Base-by-base conservation (phyloP, 2,797 vertebrate genomes). In the Scolopax bukidnonensis region DNA sequence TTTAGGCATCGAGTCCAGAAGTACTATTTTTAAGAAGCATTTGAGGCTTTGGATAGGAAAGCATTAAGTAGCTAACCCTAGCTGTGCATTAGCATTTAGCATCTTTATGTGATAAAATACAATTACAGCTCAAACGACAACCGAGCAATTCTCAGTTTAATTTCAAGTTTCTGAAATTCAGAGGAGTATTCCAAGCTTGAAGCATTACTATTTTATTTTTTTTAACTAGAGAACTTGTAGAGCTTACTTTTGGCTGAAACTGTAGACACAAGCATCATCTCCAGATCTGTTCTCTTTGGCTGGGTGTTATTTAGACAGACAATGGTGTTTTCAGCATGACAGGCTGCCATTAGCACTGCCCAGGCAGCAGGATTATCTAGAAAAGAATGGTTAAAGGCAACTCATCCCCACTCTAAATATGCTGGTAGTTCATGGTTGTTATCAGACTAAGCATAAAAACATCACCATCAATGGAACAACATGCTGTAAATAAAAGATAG, bases 271-370 rank as follows among this genome's bases (percentile, higher is more conserved):
- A 99, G 96, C 13, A 70, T 97, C 94, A 98, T 97, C 91, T 98
- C 98, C 24, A 99, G 97, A 68, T 96, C 98, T 38, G 73, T 97
- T 89, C 94, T 97, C 92, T 97, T 95, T 2, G 98, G 98, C 88
- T 98, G 93, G 77, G 97, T 96, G 40, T 98, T 98, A 54, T 97
- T 98, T 8, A 99, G 98, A 78, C 97, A 96, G 82, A 97, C 98
- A 70, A 98, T 74, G 1, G 98, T 98, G 94, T 99, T 98, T 96
- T 99, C 99, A 40, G 98, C 98, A 95, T 99, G 98, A 97, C 99
- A 99, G 75, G 99, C 99, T 84, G 99, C 99, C 99, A 99, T 99
- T 73, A 99, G 97, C 69, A 98, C 99, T 5, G 99, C 98, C 99
- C 99, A 99, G 30, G 98, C 97, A 77, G 98, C 98, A 65, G 99